These are phyloP conservation scores for Muricea muricata DNA, from an alignment of 92 coral and sea anemone genomes.

Conservation along the genomic window DNA sequence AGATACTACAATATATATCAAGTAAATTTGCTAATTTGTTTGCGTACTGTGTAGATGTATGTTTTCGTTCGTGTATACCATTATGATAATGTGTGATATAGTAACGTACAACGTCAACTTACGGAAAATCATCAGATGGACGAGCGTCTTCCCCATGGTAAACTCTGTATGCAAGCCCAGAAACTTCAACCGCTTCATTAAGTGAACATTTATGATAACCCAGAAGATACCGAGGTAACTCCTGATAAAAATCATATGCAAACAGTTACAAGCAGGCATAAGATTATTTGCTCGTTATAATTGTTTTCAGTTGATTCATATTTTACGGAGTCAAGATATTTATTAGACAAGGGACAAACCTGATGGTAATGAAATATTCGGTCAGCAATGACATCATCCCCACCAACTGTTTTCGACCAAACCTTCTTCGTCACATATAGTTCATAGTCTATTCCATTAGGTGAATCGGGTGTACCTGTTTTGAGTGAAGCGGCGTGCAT, in stretches of 20 bases:
- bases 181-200: slow-evolving; percentile 18
- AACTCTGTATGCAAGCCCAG: slow-evolving; percentile 46
- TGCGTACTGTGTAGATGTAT: too few relatives aligned
- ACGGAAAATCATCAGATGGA: slow-evolving; percentile 44
- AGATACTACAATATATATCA: too few relatives aligned
- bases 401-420: slow-evolving; percentile 32
- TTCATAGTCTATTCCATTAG: slow-evolving; percentile 30
- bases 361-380: slow-evolving; percentile 40
- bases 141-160: slow-evolving; percentile 44
- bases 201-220: slow-evolving; percentile 43
- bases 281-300: too few relatives aligned
- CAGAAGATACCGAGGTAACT: slow-evolving; percentile 40
- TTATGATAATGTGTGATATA: too few relatives aligned
- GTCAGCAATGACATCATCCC: slow-evolving; percentile 34
- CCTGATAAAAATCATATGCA: slow-evolving; percentile 26
- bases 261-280: too few relatives aligned
- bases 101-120: too few relatives aligned
- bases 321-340: too few relatives aligned
- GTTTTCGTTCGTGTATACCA: background rate
- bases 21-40: too few relatives aligned
- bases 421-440: slow-evolving; percentile 44
- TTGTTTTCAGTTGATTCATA: too few relatives aligned
- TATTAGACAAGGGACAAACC: background rate
- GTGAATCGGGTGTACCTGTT: slow-evolving; percentile 30
- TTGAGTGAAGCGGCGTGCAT: too few relatives aligned